Base-by-base conservation (phyloP, 2,797 vertebrate genomes). In the Syngnathus acus region DNA sequence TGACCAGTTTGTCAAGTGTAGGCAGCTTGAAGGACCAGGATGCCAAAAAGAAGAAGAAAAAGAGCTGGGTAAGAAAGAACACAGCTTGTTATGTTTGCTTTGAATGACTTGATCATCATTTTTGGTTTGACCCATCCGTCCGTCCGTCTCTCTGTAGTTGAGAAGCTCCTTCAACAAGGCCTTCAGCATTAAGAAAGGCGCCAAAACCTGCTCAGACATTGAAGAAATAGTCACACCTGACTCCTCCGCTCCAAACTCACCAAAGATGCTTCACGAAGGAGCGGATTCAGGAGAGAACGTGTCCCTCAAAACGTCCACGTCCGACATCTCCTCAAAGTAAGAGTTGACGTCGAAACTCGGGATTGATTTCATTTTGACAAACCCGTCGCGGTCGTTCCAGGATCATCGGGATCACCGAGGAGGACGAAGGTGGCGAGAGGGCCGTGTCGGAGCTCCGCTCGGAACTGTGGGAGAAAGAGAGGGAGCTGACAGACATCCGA, bases 121-220 rank as follows among this genome's bases (percentile, higher is more conserved):
- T 5, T 57, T 16, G 5, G 55, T 57, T 37, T 63, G 17, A 72
- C 58, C n/a, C n/a, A n/a, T n/a, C n/a, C n/a, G n/a, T n/a, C n/a
- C n/a, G n/a, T n/a, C 39, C 78, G 21, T 65, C 1, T 77, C 19
- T 65, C 1, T 77, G 14, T 68, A 99, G 97, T 89, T 99, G 62
- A 92, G 95, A 66, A 98, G 93, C 79, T 99, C 96, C 76, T 98
- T 99, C 88, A 98, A 95, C 87, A 98, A 99, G 80, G 97, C 96
- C 16, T 98, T 99, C 90, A 98, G 93, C 83, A 98, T 98, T 79
- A 99, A 98, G 86, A 99, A 99, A 83, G 95, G 94, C 6, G 81
- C 94, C 65, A 99, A 99, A 86, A 94, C 95, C 0, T 98, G 97
- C 88, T 98, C 96, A 0, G 97, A 99, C 83, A 99, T 98, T 0